Conservation (phyloP, 2,797 vertebrate genomes). For the Ctenosaura bakeri region DNA sequence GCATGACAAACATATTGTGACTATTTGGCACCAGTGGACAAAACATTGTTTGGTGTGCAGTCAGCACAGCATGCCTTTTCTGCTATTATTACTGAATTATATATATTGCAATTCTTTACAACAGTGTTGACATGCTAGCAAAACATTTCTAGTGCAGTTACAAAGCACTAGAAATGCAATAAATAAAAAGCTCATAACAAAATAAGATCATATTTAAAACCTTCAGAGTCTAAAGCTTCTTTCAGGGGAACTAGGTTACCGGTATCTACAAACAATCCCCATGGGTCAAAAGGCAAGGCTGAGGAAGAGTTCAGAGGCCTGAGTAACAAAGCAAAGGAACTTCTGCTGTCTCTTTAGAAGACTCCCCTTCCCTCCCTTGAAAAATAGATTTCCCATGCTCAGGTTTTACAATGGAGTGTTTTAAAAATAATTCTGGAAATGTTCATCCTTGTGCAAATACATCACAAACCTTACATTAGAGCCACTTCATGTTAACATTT, state of each 20-base stretch:
- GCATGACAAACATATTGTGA: neutral
- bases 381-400: neutral
- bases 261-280: neutral
- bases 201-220: neutral
- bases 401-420: neutral
- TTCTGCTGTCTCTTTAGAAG: neutral
- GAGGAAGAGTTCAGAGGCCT: neutral
- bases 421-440: neutral
- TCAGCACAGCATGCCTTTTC: neutral
- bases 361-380: neutral
- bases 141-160: neutral
- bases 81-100: neutral
- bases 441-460: neutral
- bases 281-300: neutral
- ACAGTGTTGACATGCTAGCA: neutral
- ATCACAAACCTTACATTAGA: neutral
- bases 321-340: neutral
- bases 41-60: neutral
- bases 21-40: neutral
- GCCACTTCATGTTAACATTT: no score
- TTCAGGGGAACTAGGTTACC: neutral
- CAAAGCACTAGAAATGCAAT: neutral
- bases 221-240: neutral
- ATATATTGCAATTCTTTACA: neutral
- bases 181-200: neutral